Base-by-base conservation (phyloP, 2,797 vertebrate species). In the Spatula clypeata region DNA sequence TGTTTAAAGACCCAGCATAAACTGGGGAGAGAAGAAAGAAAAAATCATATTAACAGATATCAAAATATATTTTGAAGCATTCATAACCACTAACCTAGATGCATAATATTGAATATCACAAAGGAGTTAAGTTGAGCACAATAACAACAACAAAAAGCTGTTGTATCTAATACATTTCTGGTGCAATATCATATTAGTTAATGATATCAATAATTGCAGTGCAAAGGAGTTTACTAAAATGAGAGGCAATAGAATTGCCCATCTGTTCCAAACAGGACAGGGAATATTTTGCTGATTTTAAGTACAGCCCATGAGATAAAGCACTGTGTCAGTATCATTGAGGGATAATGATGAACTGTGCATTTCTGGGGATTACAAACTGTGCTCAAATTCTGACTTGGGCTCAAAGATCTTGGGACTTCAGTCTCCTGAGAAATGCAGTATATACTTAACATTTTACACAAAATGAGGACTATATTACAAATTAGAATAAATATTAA, bases 151-250 rank as follows among this genome's bases (percentile, higher is more conserved):
- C 34, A 88, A 85, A 86, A 77, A 67, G 14, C 45, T 94, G 77
- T 84, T 87, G 81, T 21, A 40, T 54, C 42, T 91, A 86, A 93
- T 79, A 32, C 6, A 21, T 20, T 86, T 93, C 71, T 95, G 2
- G 0, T 75, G 53, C 31, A 71, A 75, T 85, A 72, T 84, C 10
- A 0, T 72, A 54, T 83, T 88, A 77, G 86, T 67, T 94, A 89
- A 86, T 74, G 19, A 62, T 76, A 88, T 47, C 27, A 79, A 64
- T 75, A 94, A 94, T 79, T 88, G 26, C 24, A 60, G 62, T 72
- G 79, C 32, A 86, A 86, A 87, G 31, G n/a, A 89, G 8, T 88
- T 92, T 95, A 42, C 66, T 53, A 62, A 90, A 64, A 38, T 75
- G 66, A 79, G 45, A 95, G 36, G 60, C 14, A 85, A 51, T 20